Base-by-base conservation (phyloP, 2,888 invertebrate species). In the Agrochola lota region DNA sequence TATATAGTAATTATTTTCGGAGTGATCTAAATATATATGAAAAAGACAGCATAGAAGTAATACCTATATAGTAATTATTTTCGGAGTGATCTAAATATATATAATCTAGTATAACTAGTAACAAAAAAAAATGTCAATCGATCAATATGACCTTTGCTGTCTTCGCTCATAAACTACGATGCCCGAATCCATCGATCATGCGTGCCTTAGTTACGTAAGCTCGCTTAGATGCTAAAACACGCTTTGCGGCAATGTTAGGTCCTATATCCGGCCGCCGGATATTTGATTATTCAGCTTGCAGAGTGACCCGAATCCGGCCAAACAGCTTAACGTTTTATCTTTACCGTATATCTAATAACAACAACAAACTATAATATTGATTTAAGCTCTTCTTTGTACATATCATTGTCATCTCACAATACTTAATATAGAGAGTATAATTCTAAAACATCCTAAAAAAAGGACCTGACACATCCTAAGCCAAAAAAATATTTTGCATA, bases 251-350 rank as follows among this genome's bases (percentile, higher is more conserved):
- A 35, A n/a, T 68, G 9, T 17, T 35, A 35, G 35, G 11, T 55
- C 9, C 0, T 35, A 57, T 69, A 57, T 69, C n/a, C 17, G 17
- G n/a, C n/a, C 69, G 35, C n/a, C 40, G 20, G n/a, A 40, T 59
- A 59, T 57, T 69, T 40, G 35, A 57, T 69, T 57, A 68, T 52
- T 30, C 52, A 69, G 17, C 15, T 55, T 55, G n/a, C 17, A 55
- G 52, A 15, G 23, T 35, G n/a, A 55, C 69, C 67, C 52, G 20
- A 15, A 17, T 68, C 15, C 35, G 23, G 9, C 30, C 6, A 35
- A 43, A 35, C 23, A n/a, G 30, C 23, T 30, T 26, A 20, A 26
- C 46, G 11, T 26, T 67, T 12, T 35, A 68, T 52, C 30, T 43
- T 64, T 49, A 23, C 49, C 15, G 15, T 68, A 23, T 52, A 30